Evolutionary conservation across 1,140 invertebrate genomes (phyloP).

Genomic region (Bombus confusus): DNA sequence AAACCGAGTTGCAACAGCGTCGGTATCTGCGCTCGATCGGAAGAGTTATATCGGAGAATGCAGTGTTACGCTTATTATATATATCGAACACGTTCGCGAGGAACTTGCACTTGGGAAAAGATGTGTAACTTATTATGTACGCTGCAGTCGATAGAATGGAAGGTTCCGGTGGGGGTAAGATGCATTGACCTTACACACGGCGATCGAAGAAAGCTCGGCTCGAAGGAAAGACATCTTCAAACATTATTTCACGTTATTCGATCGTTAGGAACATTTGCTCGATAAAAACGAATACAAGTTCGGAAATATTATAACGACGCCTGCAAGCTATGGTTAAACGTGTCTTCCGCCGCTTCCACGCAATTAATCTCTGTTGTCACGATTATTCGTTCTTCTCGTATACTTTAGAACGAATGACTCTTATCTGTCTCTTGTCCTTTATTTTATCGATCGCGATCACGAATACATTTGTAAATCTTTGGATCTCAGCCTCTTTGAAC

Average conservation of each 20-base stretch:
- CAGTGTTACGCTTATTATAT: constrained; percentile 15
- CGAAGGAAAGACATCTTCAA: constrained; percentile 4
- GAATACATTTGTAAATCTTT: too few species aligned
- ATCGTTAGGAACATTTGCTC: not conserved
- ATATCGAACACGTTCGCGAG: constrained; percentile 20
- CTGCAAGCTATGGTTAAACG: not conserved
- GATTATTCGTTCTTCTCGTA: too few species aligned
- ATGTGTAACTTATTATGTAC: constrained; percentile 25
- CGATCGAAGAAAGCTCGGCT: constrained; percentile 32
- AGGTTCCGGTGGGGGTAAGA: constrained; percentile 14
- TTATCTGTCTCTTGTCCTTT: too few species aligned
- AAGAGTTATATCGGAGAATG: not conserved
- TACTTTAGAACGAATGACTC: too few species aligned
- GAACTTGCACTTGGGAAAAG: constrained; percentile 13
- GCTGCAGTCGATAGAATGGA: constrained; percentile 24
- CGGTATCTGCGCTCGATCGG: constrained; percentile 22
- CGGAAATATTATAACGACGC: not conserved
- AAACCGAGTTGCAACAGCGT: not conserved
- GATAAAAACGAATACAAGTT: not conserved
- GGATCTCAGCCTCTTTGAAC: too few species aligned
- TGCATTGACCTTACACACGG: constrained; percentile 25
- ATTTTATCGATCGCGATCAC: too few species aligned
- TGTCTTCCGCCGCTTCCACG: accelerated
- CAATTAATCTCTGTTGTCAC: too few species aligned
- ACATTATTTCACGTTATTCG: not conserved